A percentile compares a stretch with the other conserved stretches of the same genome.
These are phyloP conservation scores for Montipora efflorescens DNA, from an alignment of 64 coral and sea anemone species.

Conservation along the genomic window DNA sequence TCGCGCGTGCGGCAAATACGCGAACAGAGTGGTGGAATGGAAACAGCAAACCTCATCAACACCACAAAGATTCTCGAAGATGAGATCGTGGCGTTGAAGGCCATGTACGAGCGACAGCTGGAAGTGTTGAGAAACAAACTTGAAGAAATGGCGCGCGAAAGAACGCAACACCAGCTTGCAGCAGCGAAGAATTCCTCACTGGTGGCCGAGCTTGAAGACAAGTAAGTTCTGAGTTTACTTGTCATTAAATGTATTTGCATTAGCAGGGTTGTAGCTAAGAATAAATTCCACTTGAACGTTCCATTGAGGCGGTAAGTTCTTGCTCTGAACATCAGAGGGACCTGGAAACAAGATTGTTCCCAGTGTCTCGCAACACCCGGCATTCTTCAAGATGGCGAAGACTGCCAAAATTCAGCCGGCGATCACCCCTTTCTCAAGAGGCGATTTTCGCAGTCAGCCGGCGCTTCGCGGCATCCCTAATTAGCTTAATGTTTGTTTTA, in stretches of 20 bases:
- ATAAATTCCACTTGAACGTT: no score
- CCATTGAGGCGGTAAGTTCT: no score
- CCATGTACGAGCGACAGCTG: constrained; percentile 92
- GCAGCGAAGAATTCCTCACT: constrained; percentile 90
- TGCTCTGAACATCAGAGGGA: no score
- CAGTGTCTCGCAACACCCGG: no score
- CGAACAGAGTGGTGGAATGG: constrained; percentile 89
- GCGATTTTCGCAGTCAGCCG: no score
- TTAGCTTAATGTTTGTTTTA: neutral
- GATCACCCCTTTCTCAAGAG: no score
- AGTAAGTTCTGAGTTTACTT: constrained; percentile 63
- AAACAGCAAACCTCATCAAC: constrained; percentile 90
- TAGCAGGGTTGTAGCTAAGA: neutral
- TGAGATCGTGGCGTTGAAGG: constrained; percentile 88
- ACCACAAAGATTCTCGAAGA: constrained; percentile 96
- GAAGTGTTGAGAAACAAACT: constrained; percentile 91
- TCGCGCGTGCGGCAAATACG: constrained; percentile 99
- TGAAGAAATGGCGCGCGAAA: constrained; percentile 86
- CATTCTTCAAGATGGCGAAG: no score
- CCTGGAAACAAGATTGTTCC: no score
- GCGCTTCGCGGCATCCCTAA: no score
- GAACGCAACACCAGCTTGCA: constrained; percentile 91
- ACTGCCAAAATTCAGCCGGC: no score
- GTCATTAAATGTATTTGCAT: neutral
- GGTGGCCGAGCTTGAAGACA: constrained; percentile 89